phyloP scores from a whole-genome alignment of 1,140 invertebrate species.

The Polyergus mexicanus region DNA sequence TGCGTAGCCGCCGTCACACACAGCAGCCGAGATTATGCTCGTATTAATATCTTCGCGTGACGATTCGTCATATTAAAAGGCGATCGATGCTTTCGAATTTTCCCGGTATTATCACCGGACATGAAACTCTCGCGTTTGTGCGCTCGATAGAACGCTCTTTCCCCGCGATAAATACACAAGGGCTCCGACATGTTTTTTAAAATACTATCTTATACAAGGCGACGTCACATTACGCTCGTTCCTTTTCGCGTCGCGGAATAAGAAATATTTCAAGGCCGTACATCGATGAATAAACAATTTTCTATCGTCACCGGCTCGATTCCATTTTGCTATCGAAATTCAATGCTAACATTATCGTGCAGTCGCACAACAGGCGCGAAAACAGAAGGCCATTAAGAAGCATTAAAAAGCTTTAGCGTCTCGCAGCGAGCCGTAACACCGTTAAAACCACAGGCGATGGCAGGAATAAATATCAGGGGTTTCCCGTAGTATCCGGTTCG shows the following conservation, averaged over 20 bases:
- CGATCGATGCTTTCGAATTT: slow-evolving; percentile 60
- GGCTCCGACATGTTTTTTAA: slow-evolving; percentile 4
- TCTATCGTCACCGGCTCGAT: slow-evolving; percentile 27
- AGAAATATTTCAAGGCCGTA: background rate
- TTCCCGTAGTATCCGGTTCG: slow-evolving; percentile 55
- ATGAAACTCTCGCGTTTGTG: slow-evolving; percentile 27
- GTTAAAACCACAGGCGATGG: slow-evolving; percentile 75
- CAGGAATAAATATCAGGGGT: slow-evolving; percentile 79
- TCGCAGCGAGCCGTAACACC: slow-evolving; percentile 53
- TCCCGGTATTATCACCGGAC: slow-evolving; percentile 34
- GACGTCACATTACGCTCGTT: slow-evolving; percentile 1
- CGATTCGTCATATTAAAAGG: slow-evolving; percentile 57
- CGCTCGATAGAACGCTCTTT: slow-evolving; percentile 19
- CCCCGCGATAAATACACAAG: slow-evolving; percentile 18
- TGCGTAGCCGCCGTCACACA: slow-evolving; percentile 30
- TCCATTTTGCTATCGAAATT: slow-evolving; percentile 37
- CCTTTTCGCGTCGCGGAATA: background rate
- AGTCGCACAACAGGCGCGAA: slow-evolving; percentile 49
- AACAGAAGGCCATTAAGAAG: slow-evolving; percentile 60
- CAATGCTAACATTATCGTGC: slow-evolving; percentile 37
- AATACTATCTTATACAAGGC: background rate
- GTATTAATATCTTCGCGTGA: slow-evolving; percentile 63
- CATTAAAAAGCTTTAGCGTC: slow-evolving; percentile 75
- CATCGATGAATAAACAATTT: slow-evolving; percentile 29
- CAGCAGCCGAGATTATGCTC: slow-evolving; percentile 41